phyloP scores from a whole-genome alignment of 2,113 vertebrate species.

The Siniperca knerii region DNA sequence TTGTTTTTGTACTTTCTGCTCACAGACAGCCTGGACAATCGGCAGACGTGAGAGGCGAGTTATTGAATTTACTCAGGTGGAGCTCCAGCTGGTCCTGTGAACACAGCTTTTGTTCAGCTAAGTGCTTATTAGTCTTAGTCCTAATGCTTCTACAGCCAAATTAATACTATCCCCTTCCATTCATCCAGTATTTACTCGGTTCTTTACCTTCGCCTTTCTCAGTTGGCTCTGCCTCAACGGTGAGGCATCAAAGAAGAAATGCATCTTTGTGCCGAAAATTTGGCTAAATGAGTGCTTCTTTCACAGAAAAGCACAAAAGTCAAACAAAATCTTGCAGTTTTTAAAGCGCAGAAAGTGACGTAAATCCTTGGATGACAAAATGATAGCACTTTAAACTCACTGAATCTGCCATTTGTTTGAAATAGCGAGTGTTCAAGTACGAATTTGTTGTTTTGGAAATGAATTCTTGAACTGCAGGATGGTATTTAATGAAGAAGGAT shows the following conservation, averaged over 20 bases:
- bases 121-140: neutral
- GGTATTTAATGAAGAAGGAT: neutral
- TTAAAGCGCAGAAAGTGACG: neutral
- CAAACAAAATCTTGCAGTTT: neutral
- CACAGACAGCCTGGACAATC: neutral
- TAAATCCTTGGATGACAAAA: no score
- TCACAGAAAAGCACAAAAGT: neutral
- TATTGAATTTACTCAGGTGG: neutral
- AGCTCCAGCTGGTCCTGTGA: neutral
- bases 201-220: neutral
- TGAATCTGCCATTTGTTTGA: neutral
- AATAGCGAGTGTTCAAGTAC: neutral
- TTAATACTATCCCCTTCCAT: neutral
- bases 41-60: neutral
- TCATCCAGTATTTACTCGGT: neutral
- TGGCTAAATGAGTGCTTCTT: neutral
- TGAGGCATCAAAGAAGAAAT: neutral
- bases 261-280: neutral
- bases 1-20: neutral
- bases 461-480: neutral
- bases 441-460: neutral
- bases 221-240: neutral
- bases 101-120: neutral
- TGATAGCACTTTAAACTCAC: neutral
- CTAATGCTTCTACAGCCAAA: neutral